Evolutionary conservation across 2,888 invertebrate species (phyloP), one percentile per base, ranked within the genome.

Genomic region (Cataglyphis albicans): DNA sequence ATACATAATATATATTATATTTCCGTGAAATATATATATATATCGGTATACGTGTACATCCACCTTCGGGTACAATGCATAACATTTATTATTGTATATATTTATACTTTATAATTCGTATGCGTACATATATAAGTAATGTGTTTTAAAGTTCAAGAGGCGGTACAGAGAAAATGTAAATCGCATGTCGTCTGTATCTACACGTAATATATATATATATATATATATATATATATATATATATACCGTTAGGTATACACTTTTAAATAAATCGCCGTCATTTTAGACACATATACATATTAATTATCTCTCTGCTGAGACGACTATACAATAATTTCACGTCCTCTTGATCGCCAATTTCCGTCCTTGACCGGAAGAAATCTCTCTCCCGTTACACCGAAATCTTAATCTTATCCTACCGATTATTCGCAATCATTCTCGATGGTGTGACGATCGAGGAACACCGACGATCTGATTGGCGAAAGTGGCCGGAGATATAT

Each of bases 401-500:
- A 72, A 70, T 70, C 61, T 72, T 59, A 65, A 84, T 81, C n/a
- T n/a, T 48, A 74, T 10, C 61, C 68, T 82, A 87, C 78, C 65
- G 57, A 81, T 76, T 61, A 73, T 12, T 72, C 84, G 72, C 67
- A 68, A 82, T 64, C 81, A 48, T 83, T 67, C 64, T 64, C 72
- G 80, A 80, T 41, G 70, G 29, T 44, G 10, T 35, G 68, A 64
- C 73, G 86, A 44, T n/a, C 6, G 3, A 35, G 81, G 29, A 65
- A 81, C 72, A 67, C 61, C 67, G 85, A 68, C 94, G 92, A 90
- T 95, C 96, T 95, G 96, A 96, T 96, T 96, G 96, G 96, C 95
- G 96, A 96, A 96, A 96, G 96, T 97, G 97, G 96, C 97, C 96
- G 97, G 97, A 96, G 18, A 95, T 95, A 95, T 59, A 96, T 96